Conservation (phyloP, 2,113 vertebrate genomes). For the Pteropus alecto region DNA sequence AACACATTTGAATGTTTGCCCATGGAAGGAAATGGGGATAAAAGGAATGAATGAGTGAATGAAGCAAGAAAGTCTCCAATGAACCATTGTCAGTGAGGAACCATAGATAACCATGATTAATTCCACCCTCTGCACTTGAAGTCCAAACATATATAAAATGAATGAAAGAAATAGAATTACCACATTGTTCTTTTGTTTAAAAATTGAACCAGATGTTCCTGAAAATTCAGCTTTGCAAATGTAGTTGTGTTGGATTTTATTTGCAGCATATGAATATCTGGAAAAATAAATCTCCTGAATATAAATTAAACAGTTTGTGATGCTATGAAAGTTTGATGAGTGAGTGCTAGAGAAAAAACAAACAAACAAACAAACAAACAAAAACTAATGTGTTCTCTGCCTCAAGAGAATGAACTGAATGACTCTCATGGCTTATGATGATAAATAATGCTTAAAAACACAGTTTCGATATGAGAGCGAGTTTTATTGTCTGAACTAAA, state of each 20-base stretch:
- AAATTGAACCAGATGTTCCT: neutral
- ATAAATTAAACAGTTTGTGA: slow-evolving; percentile 76
- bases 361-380: slow-evolving; percentile 52
- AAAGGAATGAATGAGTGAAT: neutral
- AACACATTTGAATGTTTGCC: neutral
- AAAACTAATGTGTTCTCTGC: slow-evolving; percentile 7
- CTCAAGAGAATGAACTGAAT: slow-evolving; percentile 77
- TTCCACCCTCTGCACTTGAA: neutral
- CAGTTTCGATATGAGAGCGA: slow-evolving; percentile 76
- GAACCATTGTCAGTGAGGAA: neutral
- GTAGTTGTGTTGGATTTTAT: slow-evolving; percentile 55
- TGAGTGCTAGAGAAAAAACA: slow-evolving; percentile 51
- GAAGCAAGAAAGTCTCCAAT: neutral
- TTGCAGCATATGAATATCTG: slow-evolving; percentile 63
- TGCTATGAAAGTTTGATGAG: slow-evolving; percentile 79
- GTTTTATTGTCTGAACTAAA: slow-evolving; percentile 80
- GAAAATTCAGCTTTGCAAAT: slow-evolving; percentile 23
- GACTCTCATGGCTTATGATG: slow-evolving; percentile 78
- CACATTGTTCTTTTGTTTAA: neutral
- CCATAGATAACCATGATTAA: neutral
- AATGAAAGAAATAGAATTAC: neutral
- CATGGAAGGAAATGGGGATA: neutral
- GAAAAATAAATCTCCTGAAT: slow-evolving; percentile 63
- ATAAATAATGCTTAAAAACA: slow-evolving; percentile 79
- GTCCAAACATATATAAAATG: neutral